A percentile compares a stretch with the other conserved stretches of the same genome.
Evolutionary conservation across 2,888 invertebrate species (phyloP).

Genomic region (Lycia hirtaria): DNA sequence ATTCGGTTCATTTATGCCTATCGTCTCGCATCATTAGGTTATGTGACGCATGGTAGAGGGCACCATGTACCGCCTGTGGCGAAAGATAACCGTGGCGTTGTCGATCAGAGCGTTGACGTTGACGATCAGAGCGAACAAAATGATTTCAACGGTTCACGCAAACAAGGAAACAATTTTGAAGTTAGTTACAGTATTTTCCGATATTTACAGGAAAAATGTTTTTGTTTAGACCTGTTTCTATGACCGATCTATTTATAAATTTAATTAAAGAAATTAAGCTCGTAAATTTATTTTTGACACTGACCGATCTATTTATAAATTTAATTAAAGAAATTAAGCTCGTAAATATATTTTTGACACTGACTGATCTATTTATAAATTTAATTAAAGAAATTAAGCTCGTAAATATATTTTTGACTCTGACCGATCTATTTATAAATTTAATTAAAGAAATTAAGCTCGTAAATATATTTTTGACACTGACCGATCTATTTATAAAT

Average conservation of each 20-base stretch:
- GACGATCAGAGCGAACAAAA: slow-evolving; percentile 3
- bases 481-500: not conserved
- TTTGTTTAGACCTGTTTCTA: no score
- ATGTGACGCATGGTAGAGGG: slow-evolving; percentile 4
- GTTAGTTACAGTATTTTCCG: not conserved
- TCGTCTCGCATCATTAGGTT: slow-evolving; percentile 14
- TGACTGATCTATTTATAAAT: not conserved
- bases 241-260: no score
- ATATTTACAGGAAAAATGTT: slow-evolving; percentile 5
- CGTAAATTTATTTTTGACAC: no score
- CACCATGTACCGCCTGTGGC: not conserved
- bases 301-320: no score
- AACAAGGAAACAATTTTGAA: slow-evolving; percentile 1
- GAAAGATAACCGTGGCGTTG: slow-evolving; percentile 11
- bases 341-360: not conserved
- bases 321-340: not conserved
- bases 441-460: not conserved
- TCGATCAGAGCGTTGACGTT: no score
- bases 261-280: no score
- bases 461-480: not conserved
- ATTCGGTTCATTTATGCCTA: slow-evolving; percentile 16
- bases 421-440: no score
- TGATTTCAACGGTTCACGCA: slow-evolving; percentile 3
- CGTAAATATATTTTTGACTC: no score
- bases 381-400: no score